Conservation (phyloP, 2,113 vertebrate genomes). For the Astur gentilis region DNA sequence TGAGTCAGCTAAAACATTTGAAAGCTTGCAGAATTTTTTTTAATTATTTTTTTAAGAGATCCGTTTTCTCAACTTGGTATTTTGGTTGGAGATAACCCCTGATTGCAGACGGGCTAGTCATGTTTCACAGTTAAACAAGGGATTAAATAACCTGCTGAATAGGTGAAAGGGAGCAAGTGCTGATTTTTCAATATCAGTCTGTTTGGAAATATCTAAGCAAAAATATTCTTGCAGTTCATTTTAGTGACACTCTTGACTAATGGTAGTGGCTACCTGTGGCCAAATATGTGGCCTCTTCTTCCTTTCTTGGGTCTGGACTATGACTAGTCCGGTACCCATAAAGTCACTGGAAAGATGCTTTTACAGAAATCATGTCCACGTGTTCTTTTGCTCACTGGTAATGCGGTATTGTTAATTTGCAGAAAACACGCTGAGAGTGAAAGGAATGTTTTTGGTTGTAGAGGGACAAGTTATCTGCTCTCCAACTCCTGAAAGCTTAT, state of each 20-base stretch:
- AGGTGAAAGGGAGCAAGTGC: not conserved
- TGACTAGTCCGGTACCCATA: not conserved
- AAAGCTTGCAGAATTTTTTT: not conserved
- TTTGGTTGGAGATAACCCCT: not conserved
- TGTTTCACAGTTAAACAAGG: not conserved
- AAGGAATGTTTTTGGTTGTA: not conserved
- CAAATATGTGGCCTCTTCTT: fast-evolving
- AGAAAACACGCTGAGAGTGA: not conserved
- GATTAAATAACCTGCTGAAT: not conserved
- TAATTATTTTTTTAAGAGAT: not conserved
- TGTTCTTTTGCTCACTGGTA: not conserved
- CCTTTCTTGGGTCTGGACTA: not conserved
- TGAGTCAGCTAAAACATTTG: not conserved
- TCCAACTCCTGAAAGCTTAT: not conserved
- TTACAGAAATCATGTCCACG: not conserved
- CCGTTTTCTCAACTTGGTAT: not conserved
- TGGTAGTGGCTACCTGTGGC: not conserved
- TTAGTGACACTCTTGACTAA: not conserved
- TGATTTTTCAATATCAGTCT: not conserved
- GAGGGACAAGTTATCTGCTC: not conserved
- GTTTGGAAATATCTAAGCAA: not conserved
- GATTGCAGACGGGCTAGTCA: not conserved
- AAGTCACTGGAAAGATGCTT: not conserved
- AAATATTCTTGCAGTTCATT: not conserved
- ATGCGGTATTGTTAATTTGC: not conserved